These are phyloP conservation scores for Gari tellinella DNA, from an alignment of 2,888 invertebrate genomes.

Conservation along the genomic window DNA sequence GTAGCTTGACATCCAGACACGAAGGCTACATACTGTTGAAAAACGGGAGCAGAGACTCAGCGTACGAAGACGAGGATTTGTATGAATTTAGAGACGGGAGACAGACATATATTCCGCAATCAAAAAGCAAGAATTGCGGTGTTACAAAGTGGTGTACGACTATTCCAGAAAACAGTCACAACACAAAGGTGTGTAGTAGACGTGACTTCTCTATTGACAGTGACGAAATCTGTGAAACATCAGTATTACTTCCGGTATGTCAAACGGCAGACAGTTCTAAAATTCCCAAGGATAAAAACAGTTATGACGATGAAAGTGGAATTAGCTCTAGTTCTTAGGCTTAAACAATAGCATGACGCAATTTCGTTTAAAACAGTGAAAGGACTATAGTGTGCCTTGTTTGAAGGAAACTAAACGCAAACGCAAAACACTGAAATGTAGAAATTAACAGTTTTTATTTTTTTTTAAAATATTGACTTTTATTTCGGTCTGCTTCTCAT, in stretches of 20 bases:
- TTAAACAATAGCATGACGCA: too few relatives aligned
- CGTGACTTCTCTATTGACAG: constrained; percentile 4
- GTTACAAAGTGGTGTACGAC: constrained; percentile 6
- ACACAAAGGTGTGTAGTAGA: not conserved
- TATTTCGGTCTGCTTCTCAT: too few relatives aligned
- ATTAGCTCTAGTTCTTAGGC: constrained; percentile 56
- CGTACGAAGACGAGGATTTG: constrained; percentile 65
- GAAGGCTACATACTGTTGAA: constrained; percentile 69
- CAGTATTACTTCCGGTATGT: constrained; percentile 20
- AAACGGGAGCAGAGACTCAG: constrained; percentile 62
- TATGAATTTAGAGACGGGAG: constrained; percentile 59
- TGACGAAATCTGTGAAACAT: constrained; percentile 38
- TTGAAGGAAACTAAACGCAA: too few relatives aligned
- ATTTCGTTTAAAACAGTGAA: too few relatives aligned
- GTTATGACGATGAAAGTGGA: constrained; percentile 70
- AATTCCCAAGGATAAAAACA: constrained; percentile 35
- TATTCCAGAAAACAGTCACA: constrained; percentile 8
- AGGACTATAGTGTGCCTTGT: too few relatives aligned
- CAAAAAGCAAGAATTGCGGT: not conserved
- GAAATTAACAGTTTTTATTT: too few relatives aligned
- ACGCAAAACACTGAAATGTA: too few relatives aligned
- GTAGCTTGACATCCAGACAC: constrained; percentile 67
- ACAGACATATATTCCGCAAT: constrained; percentile 13
- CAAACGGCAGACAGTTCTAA: not conserved
- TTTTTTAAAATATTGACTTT: too few relatives aligned